phyloP scores from a whole-genome alignment of 2,113 vertebrate species.

The Oostethus manadensis region DNA sequence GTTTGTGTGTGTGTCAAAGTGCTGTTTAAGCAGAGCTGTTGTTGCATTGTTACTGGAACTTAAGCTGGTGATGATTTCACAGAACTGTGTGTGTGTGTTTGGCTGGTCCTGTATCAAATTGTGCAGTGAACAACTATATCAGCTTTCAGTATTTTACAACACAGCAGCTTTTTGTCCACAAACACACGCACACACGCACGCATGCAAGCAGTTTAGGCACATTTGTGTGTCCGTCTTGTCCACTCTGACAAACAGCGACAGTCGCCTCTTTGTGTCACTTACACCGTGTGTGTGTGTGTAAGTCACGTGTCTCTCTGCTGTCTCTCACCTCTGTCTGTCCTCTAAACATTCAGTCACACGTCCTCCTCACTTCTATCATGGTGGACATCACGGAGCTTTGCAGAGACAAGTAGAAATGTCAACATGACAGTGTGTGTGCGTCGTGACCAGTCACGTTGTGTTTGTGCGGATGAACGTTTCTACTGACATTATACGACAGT shows the following conservation, averaged over 20 bases:
- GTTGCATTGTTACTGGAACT: slow-evolving; percentile 49
- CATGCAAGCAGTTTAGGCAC: slow-evolving; percentile 1
- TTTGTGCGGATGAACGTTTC: too few relatives aligned
- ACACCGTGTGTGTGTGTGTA: not conserved
- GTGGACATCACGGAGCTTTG: not conserved
- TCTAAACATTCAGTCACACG: slow-evolving; percentile 7
- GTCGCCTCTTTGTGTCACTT: slow-evolving; percentile 12
- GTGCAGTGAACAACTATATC: slow-evolving; percentile 50
- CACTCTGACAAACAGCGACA: slow-evolving; percentile 1
- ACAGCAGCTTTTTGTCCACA: slow-evolving; percentile 49
- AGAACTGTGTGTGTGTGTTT: slow-evolving; percentile 21
- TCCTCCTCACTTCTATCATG: not conserved
- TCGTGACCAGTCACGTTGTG: too few relatives aligned
- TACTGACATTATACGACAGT: too few relatives aligned
- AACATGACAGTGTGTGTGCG: too few relatives aligned
- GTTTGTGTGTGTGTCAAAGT: slow-evolving; percentile 9
- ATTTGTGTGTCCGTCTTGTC: not conserved
- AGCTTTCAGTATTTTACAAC: slow-evolving; percentile 52
- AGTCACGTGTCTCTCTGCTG: not conserved
- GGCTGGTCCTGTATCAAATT: slow-evolving; percentile 53
- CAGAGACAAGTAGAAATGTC: too few relatives aligned
- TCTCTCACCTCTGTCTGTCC: slow-evolving; percentile 7
- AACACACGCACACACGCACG: slow-evolving; percentile 10
- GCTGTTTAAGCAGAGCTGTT: slow-evolving; percentile 47
- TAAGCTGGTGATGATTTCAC: slow-evolving; percentile 49